phyloP scores from a whole-genome alignment of 2,888 invertebrate species.

The Hyalella azteca region DNA sequence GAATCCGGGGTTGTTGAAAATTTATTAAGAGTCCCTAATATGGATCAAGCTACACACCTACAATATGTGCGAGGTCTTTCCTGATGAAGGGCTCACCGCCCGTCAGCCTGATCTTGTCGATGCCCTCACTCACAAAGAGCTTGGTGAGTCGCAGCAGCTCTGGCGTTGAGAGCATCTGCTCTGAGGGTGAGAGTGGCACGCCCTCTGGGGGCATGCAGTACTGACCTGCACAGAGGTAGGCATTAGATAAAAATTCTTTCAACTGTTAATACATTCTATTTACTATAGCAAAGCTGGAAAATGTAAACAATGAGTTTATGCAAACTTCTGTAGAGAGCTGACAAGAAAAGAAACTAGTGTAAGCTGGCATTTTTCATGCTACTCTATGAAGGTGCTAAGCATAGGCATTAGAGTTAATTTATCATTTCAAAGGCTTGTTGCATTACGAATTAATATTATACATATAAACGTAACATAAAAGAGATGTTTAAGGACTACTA shows the following conservation, averaged over 20 bases:
- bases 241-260: not conserved
- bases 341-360: not conserved
- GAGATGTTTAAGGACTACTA: no score
- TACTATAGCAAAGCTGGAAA: no score
- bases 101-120: conserved; percentile 90
- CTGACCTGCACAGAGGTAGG: conserved; percentile 70
- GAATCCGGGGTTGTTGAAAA: no score
- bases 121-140: conserved; percentile 86
- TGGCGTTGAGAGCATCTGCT: conserved; percentile 76
- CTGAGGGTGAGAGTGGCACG: conserved; percentile 78
- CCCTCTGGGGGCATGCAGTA: conserved; percentile 99
- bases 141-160: conserved; percentile 81
- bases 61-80: not conserved
- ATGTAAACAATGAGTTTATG: not conserved
- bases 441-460: no score
- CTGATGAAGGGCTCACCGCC: conserved; percentile 94
- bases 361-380: not conserved
- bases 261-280: no score
- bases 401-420: not conserved
- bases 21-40: no score
- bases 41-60: no score
- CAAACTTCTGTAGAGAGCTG: not conserved
- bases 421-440: not conserved
- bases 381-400: not conserved
- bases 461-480: no score